Conservation (phyloP, 2,113 vertebrate genomes). For the Grallaria varia region DNA sequence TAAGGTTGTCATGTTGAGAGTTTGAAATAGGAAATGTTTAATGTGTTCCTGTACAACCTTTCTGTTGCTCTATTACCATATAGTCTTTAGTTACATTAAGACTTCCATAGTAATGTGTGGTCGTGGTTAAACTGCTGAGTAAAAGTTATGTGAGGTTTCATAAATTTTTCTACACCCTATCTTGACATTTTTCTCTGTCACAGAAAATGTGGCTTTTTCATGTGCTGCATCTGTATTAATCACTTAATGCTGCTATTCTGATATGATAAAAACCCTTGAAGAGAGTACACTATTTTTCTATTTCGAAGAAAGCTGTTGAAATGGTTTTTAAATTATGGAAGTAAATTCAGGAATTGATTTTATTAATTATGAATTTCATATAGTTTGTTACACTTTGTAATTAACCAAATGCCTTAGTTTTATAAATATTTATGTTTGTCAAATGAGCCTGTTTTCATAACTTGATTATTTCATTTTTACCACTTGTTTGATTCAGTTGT, state of each 20-base stretch:
- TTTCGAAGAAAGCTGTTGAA: neutral
- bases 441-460: neutral
- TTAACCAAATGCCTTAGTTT: neutral
- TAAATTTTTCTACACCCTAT: neutral
- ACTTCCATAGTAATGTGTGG: neutral
- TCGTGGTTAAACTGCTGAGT: neutral
- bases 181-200: neutral
- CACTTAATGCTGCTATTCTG: neutral
- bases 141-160: neutral
- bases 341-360: neutral
- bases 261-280: neutral
- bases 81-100: neutral
- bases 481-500: neutral
- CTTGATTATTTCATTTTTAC: neutral
- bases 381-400: neutral
- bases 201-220: neutral
- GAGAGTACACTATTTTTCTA: neutral
- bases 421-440: neutral
- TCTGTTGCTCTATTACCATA: neutral
- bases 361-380: neutral
- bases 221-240: neutral
- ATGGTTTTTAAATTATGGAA: neutral
- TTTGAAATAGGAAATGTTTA: neutral
- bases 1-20: neutral
- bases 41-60: neutral